Evolutionary conservation across 2,888 invertebrate genomes (phyloP).

Genomic region (Neocrepidodera transversa): DNA sequence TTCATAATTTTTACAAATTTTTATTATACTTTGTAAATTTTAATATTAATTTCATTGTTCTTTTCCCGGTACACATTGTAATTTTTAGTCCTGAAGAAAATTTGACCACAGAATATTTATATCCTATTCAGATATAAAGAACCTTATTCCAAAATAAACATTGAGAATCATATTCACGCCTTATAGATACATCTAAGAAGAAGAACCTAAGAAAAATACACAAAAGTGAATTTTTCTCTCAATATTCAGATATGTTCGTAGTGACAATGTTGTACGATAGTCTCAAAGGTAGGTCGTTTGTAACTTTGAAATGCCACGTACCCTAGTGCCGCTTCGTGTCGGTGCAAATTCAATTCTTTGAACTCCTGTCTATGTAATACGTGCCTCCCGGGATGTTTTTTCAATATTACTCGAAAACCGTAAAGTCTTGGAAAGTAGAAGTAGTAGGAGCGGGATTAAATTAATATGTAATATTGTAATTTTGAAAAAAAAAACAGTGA

Average conservation of each 20-base stretch:
- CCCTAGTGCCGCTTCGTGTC: constrained; percentile 17
- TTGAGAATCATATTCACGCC: constrained; percentile 8
- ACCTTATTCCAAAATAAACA: constrained; percentile 6
- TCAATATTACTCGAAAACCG: constrained; percentile 27
- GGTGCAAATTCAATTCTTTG: constrained; percentile 32
- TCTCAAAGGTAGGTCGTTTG: constrained; percentile 24
- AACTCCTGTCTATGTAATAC: constrained; percentile 32
- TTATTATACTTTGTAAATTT: too few species aligned
- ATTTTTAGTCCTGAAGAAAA: too few species aligned
- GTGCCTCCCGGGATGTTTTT: constrained; percentile 32
- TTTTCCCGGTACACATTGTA: too few species aligned
- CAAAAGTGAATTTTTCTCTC: constrained; percentile 14
- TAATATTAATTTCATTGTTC: too few species aligned
- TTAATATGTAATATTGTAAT: too few species aligned
- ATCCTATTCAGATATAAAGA: constrained; percentile 8
- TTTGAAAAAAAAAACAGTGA: too few species aligned
- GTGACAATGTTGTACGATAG: constrained; percentile 1
- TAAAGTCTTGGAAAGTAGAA: not conserved
- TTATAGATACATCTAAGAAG: not conserved
- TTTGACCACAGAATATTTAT: too few species aligned
- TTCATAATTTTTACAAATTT: too few species aligned
- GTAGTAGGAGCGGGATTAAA: too few species aligned
- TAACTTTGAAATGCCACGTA: constrained; percentile 24
- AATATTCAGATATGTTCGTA: constrained; percentile 18
- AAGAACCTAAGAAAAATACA: constrained; percentile 12